These are phyloP conservation scores for Lepus americanus DNA, from an alignment of 2,113 vertebrate species.

Conservation along the genomic window DNA sequence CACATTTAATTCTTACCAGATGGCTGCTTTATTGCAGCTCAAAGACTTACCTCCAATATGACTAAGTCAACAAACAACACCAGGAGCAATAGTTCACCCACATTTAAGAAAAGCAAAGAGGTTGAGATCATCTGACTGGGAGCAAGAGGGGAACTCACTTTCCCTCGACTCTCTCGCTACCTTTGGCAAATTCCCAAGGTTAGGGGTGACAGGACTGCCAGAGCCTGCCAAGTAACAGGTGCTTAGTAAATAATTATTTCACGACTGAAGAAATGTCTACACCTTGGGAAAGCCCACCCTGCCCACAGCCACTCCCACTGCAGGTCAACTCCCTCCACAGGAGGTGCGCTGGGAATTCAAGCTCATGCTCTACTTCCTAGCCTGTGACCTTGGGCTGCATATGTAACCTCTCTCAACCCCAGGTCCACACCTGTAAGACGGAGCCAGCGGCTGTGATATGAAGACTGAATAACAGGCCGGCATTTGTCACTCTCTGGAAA, in stretches of 20 bases:
- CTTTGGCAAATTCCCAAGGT: constrained; percentile 46
- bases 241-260: constrained; percentile 21
- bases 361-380: background rate
- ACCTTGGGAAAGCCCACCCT: background rate
- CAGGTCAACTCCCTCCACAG: background rate
- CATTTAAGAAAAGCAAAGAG: background rate
- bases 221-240: background rate
- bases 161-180: background rate
- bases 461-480: background rate
- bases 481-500: background rate
- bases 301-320: background rate
- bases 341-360: background rate
- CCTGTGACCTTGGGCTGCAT: background rate
- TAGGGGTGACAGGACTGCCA: background rate
- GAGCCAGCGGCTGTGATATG: background rate
- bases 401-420: background rate
- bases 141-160: background rate
- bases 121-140: background rate
- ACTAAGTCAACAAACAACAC: constrained; percentile 51
- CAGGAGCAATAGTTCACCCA: background rate
- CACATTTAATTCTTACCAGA: constrained; percentile 62
- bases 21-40: constrained; percentile 32
- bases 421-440: background rate
- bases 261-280: background rate
- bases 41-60: constrained; percentile 51